Percentiles rank a stretch among this genome's conserved stretches.
phyloP scores from a whole-genome alignment of 2,113 vertebrate species.

The Thinocorus orbignyianus region DNA sequence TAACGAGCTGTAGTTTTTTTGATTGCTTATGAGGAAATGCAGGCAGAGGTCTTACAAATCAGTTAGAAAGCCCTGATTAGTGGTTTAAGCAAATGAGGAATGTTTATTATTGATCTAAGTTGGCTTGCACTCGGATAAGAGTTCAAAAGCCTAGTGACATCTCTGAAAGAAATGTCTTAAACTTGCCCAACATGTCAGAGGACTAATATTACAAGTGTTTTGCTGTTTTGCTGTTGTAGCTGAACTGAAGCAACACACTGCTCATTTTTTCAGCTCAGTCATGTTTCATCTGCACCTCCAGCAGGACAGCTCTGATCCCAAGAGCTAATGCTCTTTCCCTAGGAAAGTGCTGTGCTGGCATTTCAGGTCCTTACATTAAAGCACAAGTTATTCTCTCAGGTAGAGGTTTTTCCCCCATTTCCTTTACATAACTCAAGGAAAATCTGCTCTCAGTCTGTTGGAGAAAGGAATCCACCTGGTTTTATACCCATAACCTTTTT shows the following conservation, averaged over 20 bases:
- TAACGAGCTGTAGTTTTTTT: not conserved
- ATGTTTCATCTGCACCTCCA: not conserved
- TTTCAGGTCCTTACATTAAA: not conserved
- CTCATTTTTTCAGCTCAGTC: not conserved
- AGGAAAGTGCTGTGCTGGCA: not conserved
- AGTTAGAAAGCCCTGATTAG: not conserved
- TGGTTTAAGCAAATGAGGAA: not conserved
- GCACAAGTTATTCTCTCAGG: not conserved
- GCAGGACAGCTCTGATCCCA: not conserved
- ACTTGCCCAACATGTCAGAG: not conserved
- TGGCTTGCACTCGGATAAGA: not conserved
- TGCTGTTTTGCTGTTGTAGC: not conserved
- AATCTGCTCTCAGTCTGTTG: not conserved
- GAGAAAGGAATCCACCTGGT: not conserved
- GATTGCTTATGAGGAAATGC: not conserved
- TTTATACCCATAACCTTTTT: not conserved
- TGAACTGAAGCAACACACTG: not conserved
- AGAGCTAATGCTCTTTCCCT: not conserved
- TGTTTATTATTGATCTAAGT: not conserved
- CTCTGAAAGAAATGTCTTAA: not conserved
- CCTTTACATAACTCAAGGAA: slow-evolving; percentile 5
- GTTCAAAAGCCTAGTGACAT: not conserved
- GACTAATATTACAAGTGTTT: not conserved
- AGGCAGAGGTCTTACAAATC: not conserved
- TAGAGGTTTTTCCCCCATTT: not conserved